phyloP scores from a whole-genome alignment of 2,113 vertebrate species.

The Lynx canadensis region DNA sequence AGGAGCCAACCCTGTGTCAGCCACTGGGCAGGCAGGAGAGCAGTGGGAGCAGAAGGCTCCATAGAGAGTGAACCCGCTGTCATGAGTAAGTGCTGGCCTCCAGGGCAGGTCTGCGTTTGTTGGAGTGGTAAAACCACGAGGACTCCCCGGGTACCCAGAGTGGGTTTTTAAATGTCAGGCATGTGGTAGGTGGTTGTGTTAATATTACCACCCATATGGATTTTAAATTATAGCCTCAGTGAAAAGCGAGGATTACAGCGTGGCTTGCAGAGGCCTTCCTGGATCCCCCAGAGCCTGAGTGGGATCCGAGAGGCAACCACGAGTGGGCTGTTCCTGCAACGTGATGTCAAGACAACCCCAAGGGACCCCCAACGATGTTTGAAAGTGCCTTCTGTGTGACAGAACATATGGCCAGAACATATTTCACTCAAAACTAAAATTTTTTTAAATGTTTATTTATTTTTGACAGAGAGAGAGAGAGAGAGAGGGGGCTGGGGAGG shows the following conservation, averaged over 20 bases:
- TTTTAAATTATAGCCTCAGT: neutral
- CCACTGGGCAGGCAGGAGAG: neutral
- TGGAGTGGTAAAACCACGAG: rapidly evolving
- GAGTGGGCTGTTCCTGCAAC: neutral
- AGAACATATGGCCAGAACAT: neutral
- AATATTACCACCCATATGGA: neutral
- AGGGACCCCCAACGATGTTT: no score
- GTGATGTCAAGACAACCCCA: neutral
- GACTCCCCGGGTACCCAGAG: neutral
- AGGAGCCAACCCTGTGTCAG: neutral
- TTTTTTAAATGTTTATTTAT: neutral
- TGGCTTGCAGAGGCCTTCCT: neutral
- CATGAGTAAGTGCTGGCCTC: neutral
- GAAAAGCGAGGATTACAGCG: neutral
- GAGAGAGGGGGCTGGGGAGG: no score
- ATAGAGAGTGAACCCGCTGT: neutral
- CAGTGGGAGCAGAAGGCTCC: neutral
- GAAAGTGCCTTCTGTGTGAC: neutral
- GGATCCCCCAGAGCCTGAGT: neutral
- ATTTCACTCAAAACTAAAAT: neutral
- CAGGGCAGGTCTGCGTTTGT: neutral
- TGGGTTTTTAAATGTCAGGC: neutral
- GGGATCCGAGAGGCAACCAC: neutral
- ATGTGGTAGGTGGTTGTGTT: neutral
- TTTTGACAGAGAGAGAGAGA: no score